These are phyloP conservation scores for Thecocarcelia acutangulata DNA, from an alignment of 2,888 invertebrate species.

Conservation along the genomic window DNA sequence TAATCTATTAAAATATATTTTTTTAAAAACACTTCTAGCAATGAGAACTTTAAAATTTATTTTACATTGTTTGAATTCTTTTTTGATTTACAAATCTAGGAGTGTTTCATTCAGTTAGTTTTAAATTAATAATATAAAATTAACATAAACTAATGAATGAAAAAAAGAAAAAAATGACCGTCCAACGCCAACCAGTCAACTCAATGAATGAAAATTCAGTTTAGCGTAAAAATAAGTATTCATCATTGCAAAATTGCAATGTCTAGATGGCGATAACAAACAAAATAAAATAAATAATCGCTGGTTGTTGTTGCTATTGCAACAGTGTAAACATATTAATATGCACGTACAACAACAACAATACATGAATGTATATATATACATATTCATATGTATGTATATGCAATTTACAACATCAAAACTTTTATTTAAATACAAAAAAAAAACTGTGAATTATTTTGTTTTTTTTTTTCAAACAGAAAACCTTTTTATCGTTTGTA, in stretches of 20 bases:
- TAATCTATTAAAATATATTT: too few relatives aligned
- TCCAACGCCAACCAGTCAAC: slow-evolving; percentile 17
- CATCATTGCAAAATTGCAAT: slow-evolving; percentile 56
- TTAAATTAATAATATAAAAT: slow-evolving; percentile 41
- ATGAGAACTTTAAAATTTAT: neutral
- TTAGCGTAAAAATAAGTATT: slow-evolving; percentile 57
- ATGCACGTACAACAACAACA: too few relatives aligned
- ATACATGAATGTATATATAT: too few relatives aligned
- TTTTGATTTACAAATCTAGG: slow-evolving; percentile 17
- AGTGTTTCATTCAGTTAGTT: slow-evolving; percentile 46
- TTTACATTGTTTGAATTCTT: slow-evolving; percentile 3
- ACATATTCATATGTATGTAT: too few relatives aligned
- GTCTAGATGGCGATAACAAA: slow-evolving; percentile 56
- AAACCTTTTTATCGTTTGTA: slow-evolving; percentile 43
- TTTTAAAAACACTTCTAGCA: neutral
- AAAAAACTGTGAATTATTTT: slow-evolving; percentile 9
- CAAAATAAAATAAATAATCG: slow-evolving; percentile 33
- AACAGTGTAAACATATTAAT: too few relatives aligned
- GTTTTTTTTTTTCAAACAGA: slow-evolving; percentile 13
- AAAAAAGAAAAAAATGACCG: slow-evolving; percentile 13
- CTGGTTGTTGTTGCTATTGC: slow-evolving; percentile 12
- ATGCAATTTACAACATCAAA: too few relatives aligned
- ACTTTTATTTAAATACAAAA: too few relatives aligned
- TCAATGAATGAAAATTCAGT: slow-evolving; percentile 57
- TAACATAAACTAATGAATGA: slow-evolving; percentile 56